phyloP scores from a whole-genome alignment of 2,888 invertebrate genomes.

The Endomychus coccineus region DNA sequence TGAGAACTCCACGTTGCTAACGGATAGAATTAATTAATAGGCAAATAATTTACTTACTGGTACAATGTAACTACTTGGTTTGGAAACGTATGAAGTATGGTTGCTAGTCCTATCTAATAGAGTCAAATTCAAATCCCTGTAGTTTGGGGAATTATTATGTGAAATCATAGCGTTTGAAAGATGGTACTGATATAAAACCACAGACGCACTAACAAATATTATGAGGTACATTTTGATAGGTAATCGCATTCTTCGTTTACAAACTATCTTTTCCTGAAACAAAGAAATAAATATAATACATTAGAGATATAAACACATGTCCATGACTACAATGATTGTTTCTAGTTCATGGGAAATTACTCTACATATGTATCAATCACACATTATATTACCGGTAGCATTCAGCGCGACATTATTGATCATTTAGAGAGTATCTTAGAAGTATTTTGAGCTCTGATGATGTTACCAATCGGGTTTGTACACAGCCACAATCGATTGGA shows the following conservation, averaged over 20 bases:
- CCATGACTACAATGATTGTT: no score
- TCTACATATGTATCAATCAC: no score
- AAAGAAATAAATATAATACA: constrained; percentile 20
- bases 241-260: constrained; percentile 45
- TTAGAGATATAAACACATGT: no score
- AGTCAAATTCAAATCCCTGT: constrained; percentile 13
- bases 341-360: no score
- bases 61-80: constrained; percentile 11
- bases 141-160: constrained; percentile 23
- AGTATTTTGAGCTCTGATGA: no score
- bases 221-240: constrained; percentile 59
- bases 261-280: constrained; percentile 36
- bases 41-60: constrained; percentile 13
- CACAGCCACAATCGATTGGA: no score
- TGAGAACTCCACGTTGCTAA: no score
- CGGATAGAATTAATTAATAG: no score
- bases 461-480: no score
- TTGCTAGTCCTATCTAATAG: constrained; percentile 10
- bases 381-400: no score
- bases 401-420: no score
- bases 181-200: constrained; percentile 59
- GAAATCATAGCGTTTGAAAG: constrained; percentile 47
- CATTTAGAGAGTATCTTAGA: no score
- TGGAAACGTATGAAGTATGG: constrained; percentile 14
- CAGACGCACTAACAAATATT: constrained; percentile 54